Evolutionary conservation across 2,797 vertebrate species (phyloP).

Genomic region (Argya squamiceps): DNA sequence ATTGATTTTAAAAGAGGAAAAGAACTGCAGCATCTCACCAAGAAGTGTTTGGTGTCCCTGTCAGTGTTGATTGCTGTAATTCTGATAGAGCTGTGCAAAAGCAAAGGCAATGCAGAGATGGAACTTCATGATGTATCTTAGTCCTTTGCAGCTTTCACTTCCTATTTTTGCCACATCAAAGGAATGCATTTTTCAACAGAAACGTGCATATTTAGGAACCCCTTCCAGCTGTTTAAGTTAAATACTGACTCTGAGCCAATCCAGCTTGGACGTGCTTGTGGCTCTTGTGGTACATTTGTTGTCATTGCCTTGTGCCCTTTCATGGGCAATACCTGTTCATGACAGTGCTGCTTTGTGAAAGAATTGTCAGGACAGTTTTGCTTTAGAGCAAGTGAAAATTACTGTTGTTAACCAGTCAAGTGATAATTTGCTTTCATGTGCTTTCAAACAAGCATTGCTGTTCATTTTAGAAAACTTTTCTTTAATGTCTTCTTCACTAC

Average conservation of each 20-base stretch:
- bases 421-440: background rate
- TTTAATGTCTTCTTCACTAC: background rate
- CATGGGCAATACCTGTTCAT: background rate
- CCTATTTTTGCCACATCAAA: background rate
- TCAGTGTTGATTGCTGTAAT: background rate
- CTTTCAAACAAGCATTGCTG: background rate
- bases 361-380: background rate
- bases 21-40: background rate
- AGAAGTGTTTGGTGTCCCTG: background rate
- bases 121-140: background rate
- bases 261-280: accelerated
- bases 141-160: background rate
- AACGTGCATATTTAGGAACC: background rate
- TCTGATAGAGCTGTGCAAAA: background rate
- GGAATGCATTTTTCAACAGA: background rate
- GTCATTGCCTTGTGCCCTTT: background rate
- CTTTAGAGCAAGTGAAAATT: background rate
- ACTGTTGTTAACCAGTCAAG: background rate
- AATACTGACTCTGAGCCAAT: background rate
- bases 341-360: background rate
- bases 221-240: background rate
- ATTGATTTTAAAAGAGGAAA: background rate
- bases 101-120: background rate
- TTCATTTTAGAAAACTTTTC: background rate
- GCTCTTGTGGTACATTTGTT: background rate